Evolutionary conservation across 37 sponge, comb jelly and placozoan species (phyloP), one percentile per base, ranked within the genome.

Genomic region (Cladorhizidae sp.): DNA sequence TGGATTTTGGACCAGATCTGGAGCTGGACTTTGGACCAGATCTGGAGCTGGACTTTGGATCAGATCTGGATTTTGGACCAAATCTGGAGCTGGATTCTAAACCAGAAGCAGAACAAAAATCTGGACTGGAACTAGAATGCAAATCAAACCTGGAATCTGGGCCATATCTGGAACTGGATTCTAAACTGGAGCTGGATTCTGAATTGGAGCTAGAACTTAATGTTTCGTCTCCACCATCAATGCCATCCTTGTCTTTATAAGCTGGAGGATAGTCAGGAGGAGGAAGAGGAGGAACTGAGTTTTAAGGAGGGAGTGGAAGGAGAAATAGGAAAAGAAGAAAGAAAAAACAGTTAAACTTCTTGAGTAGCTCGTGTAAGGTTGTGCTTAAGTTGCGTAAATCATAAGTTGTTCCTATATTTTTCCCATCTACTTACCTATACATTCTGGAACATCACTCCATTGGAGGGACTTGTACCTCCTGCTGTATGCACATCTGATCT

Each of bases 381-480:
- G 17, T 54, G 17, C 17, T 20, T 54, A 54, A 54, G 12, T 17
- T 20, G 12, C 17, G 12, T 54, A 54, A 20, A 17, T 20, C 55
- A 54, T 20, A 54, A 20, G 17, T 20, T 54, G 17, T 54, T 20
- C 12, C 55, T 20, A 17, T 54, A 20, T 12, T 17, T 20, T n/a
- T n/a, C 9, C 29, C n/a, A 25, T 37, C 8, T 39, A 68, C 69
- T 57, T 76, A 76, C 76, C 41, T 35, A 57, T 40, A 42, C 76
- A 76, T 21, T 14, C 39, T 31, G 76, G 76, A 6, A 41, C 36
- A 17, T 52, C 26, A 23, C 35, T 58, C 76, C 76, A 76, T 3
- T 45, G 40, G 40, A 40, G 32, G 2, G 61, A 23, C 40, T 42
- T 58, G n/a, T 31, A 18, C 15, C 31, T 55, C 2, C 74, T 1